phyloP scores from a whole-genome alignment of 2,888 invertebrate species.

The Bombylius discolor region DNA sequence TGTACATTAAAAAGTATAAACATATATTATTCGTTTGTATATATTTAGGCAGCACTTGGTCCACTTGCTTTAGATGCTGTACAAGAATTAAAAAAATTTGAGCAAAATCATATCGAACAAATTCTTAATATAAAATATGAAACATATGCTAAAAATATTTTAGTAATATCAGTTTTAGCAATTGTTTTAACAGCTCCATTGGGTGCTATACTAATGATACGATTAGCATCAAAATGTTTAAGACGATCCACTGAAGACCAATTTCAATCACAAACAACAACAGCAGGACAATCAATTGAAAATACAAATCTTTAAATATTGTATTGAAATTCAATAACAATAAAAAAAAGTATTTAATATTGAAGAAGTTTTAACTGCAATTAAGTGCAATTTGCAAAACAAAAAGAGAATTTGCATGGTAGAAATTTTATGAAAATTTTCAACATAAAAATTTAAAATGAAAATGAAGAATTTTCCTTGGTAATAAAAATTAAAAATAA shows the following conservation, averaged over 20 bases:
- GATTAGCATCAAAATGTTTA: conserved; percentile 33
- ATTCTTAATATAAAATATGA: not conserved
- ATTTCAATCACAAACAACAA: not conserved
- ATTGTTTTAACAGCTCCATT: conserved; percentile 45
- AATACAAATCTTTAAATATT: too few species aligned
- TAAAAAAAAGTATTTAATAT: too few species aligned
- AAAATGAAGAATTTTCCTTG: too few species aligned
- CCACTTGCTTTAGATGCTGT: conserved; percentile 48
- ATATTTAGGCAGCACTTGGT: conserved; percentile 47
- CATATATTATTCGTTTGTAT: too few species aligned
- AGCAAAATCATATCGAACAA: not conserved
- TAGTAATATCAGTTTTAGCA: conserved; percentile 42
- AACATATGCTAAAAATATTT: conserved; percentile 35
- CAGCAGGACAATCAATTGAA: not conserved
- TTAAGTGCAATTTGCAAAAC: too few species aligned
- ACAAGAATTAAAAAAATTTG: conserved; percentile 19
- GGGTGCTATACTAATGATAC: conserved; percentile 37
- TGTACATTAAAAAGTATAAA: not conserved
- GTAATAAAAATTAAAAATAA: too few species aligned
- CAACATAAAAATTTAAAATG: too few species aligned
- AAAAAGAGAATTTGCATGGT: too few species aligned
- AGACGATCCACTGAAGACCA: conserved; percentile 12
- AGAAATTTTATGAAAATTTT: too few species aligned
- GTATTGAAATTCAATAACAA: too few species aligned
- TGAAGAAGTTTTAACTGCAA: too few species aligned